Conservation (phyloP, 2,113 vertebrate genomes). For the Myotis lucifugus region DNA sequence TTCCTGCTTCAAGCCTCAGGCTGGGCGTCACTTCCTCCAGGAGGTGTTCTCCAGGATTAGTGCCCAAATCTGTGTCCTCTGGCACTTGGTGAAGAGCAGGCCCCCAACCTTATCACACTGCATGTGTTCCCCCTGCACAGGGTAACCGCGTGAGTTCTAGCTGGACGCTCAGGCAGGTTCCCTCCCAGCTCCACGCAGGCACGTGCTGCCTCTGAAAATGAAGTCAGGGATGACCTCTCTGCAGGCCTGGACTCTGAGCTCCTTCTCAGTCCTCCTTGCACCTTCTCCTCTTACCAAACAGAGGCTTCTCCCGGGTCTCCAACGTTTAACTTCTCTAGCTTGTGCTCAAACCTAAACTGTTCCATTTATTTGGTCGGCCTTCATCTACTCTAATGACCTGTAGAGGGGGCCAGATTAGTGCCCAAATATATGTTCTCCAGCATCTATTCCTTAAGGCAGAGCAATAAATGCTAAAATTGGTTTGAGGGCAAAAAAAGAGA, state of each 20-base stretch:
- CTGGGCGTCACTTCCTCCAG: not conserved
- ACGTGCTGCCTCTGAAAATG: slow-evolving; percentile 13
- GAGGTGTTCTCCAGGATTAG: not conserved
- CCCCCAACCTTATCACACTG: not conserved
- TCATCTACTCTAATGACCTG: slow-evolving; percentile 2
- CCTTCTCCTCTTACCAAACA: not conserved
- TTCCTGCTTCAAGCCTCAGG: not conserved
- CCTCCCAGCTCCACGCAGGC: not conserved
- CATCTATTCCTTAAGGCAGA: not conserved
- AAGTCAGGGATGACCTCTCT: not conserved
- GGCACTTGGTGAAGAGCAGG: not conserved
- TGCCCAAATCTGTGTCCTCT: not conserved
- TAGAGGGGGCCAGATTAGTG: not conserved
- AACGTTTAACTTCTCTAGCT: slow-evolving; percentile 32
- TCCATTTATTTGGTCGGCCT: slow-evolving; percentile 43
- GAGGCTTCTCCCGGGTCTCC: slow-evolving; percentile 7
- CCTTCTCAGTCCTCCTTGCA: not conserved
- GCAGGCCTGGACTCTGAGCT: not conserved
- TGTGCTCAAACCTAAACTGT: slow-evolving; percentile 23
- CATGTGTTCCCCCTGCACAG: not conserved
- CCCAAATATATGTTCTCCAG: too few relatives aligned
- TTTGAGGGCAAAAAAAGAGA: slow-evolving; percentile 5
- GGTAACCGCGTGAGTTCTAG: not conserved
- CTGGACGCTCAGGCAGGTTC: not conserved
- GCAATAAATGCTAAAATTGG: slow-evolving; percentile 49